Percentiles rank a stretch among this genome's conserved stretches.
phyloP scores from a whole-genome alignment of 1,140 invertebrate species.

The Zaprionus nigranus region DNA sequence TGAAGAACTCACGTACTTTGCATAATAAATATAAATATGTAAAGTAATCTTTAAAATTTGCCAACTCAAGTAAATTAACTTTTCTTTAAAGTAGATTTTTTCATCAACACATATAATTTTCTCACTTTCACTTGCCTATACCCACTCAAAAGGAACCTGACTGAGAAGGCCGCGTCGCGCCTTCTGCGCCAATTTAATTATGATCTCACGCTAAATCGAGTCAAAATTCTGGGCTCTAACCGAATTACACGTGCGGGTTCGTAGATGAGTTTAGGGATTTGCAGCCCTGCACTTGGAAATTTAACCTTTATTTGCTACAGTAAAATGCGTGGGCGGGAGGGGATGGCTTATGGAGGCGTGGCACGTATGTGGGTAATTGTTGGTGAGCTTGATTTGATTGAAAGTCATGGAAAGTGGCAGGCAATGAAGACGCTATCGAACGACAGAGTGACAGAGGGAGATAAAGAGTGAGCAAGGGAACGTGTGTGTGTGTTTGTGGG shows the following conservation, averaged over 20 bases:
- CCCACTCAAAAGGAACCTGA: neutral
- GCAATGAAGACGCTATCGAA: constrained; percentile 25
- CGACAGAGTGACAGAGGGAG: neutral
- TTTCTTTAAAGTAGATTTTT: no score
- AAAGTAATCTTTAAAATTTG: no score
- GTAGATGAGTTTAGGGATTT: constrained; percentile 6
- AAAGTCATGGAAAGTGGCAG: constrained; percentile 64
- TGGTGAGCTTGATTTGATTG: constrained; percentile 74
- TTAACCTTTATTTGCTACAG: constrained; percentile 65
- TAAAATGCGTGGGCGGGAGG: constrained; percentile 48
- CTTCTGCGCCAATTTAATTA: constrained; percentile 10
- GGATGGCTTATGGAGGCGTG: constrained; percentile 27
- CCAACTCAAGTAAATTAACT: no score
- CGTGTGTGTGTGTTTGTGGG: constrained; percentile 5
- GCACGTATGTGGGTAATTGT: constrained; percentile 72
- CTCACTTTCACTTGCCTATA: neutral
- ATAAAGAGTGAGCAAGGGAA: neutral
- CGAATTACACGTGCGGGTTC: constrained; percentile 14
- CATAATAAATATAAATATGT: no score
- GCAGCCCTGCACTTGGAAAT: constrained; percentile 47
- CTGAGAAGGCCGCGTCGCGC: neutral
- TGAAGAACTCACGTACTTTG: no score
- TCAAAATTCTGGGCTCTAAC: constrained; percentile 5
- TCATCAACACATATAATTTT: neutral
- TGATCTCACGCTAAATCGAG: constrained; percentile 11